phyloP scores from a whole-genome alignment of 2,797 vertebrate species.

The Chromis chromis region DNA sequence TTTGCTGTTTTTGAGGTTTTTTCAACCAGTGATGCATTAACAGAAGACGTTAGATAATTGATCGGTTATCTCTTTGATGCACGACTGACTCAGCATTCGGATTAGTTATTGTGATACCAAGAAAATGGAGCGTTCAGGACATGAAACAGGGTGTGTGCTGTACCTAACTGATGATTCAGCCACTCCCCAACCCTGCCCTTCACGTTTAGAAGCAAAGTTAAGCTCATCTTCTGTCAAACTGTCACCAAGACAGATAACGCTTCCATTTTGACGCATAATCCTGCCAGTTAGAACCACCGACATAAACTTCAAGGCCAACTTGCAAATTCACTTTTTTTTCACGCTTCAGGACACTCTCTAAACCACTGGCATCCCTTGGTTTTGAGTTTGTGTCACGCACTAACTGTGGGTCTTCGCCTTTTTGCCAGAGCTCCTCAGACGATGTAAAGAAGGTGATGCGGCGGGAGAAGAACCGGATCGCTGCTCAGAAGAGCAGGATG shows the following conservation, averaged over 20 bases:
- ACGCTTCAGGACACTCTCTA: neutral
- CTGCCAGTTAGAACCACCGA: neutral
- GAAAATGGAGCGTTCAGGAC: constrained; percentile 63
- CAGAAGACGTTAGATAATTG: constrained; percentile 23
- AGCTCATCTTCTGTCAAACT: constrained; percentile 44
- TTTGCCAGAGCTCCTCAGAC: constrained; percentile 90
- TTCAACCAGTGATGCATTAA: constrained; percentile 1
- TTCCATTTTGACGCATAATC: constrained; percentile 18
- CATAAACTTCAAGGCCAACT: neutral
- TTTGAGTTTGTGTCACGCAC: neutral
- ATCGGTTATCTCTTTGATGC: constrained; percentile 47
- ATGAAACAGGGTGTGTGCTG: constrained; percentile 74
- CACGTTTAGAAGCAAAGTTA: constrained; percentile 7
- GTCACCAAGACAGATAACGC: constrained; percentile 9
- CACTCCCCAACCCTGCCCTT: constrained; percentile 69
- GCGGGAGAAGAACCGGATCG: constrained; percentile 97
- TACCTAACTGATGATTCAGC: constrained; percentile 64
- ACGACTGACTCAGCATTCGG: constrained; percentile 64
- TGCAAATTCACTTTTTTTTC: neutral
- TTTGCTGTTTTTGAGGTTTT: neutral
- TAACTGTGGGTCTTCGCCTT: constrained; percentile 22
- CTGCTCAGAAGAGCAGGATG: constrained; percentile 97
- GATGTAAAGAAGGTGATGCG: constrained; percentile 94
- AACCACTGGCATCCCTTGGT: neutral
- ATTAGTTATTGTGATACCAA: constrained; percentile 79